Conservation (phyloP, 2,888 invertebrate genomes). For the Apamea epomidion region DNA sequence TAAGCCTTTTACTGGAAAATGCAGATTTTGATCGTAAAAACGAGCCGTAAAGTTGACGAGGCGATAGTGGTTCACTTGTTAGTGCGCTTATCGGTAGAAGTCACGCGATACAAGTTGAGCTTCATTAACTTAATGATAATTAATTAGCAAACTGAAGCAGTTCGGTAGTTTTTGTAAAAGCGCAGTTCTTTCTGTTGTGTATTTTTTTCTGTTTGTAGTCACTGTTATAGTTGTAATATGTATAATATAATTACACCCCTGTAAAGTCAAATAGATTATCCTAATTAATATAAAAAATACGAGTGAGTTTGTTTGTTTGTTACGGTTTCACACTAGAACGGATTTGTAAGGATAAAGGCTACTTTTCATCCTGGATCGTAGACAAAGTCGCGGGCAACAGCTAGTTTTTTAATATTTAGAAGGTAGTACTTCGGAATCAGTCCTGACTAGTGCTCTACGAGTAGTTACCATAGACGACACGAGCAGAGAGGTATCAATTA, state of each 20-base stretch:
- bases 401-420: no score
- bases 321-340: background rate
- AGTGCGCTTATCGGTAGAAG: conserved; percentile 10
- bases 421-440: background rate
- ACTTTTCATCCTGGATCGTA: background rate
- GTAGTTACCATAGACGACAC: background rate
- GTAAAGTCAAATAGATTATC: background rate
- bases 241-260: background rate
- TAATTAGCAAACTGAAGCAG: background rate
- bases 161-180: background rate
- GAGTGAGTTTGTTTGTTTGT: background rate
- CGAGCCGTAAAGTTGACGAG: conserved; percentile 18
- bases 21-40: conserved; percentile 49
- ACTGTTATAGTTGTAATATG: background rate
- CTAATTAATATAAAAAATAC: background rate
- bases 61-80: conserved; percentile 14
- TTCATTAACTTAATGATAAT: background rate
- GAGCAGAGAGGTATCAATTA: background rate
- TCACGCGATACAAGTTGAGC: conserved; percentile 13
- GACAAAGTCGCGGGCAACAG: background rate
- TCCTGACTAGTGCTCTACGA: background rate
- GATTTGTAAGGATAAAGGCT: background rate
- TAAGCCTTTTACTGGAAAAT: conserved; percentile 53
- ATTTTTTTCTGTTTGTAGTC: background rate
- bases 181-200: background rate